Evolutionary conservation across 1,140 invertebrate species (phyloP), one percentile per base, ranked within the genome.

Genomic region (Ooceraea biroi): DNA sequence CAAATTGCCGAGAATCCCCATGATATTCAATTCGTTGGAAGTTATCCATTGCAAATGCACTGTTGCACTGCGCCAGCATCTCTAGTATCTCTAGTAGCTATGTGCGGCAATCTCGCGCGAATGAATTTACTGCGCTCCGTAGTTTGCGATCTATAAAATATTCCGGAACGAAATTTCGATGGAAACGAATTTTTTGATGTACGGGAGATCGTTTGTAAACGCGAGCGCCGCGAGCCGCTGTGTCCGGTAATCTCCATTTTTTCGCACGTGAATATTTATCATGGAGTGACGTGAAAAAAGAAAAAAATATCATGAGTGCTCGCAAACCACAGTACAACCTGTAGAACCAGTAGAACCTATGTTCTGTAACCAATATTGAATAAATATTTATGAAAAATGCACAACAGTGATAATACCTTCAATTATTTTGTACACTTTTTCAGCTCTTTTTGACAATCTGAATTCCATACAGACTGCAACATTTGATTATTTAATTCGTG

Each of bases 61-160:
- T 8, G 44, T 30, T 27, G 76, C 41, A 30, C 55, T 50, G 52
- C 25, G 50, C 74, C 22, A 58, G 1, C 22, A 22, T n/a, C 10
- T 19, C 44, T 19, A 22, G 66, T 14, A 46, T 57, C 65, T 57
- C 41, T n/a, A n/a, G n/a, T n/a, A n/a, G n/a, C n/a, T n/a, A n/a
- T n/a, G n/a, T n/a, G 4, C 65, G n/a, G 25, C 65, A 55, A 80
- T 80, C 41, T 80, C 36, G 36, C 17, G 50, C n/a, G 50, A 80
- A 71, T 71, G 52, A 80, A 80, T 71, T 71, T 80, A 69, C 69
- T 57, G 41, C 52, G 12, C 19, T n/a, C n/a, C 36, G 36, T 44
- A 41, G 60, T 68, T 80, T 48, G 27, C 76, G 36, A 30, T 8
- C n/a, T 25, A 30, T 69, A 41, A 69, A 80, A 80, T 71, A 69